Conservation (phyloP, 2,113 vertebrate genomes). For the Megaptera novaeangliae region DNA sequence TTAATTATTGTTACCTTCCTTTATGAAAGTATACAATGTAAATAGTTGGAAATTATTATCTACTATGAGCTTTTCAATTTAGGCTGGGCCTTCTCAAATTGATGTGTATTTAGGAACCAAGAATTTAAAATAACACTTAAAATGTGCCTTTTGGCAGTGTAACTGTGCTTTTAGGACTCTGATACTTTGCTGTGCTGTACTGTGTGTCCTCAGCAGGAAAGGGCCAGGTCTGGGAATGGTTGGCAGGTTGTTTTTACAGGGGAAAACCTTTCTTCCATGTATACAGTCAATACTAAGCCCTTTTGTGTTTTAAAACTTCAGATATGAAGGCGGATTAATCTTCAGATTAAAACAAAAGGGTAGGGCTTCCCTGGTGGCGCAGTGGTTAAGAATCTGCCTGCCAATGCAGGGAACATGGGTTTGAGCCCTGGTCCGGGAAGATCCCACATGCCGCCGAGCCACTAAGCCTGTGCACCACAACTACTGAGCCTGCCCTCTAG, state of each 20-base stretch:
- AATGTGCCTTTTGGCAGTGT: not conserved
- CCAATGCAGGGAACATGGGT: too few relatives aligned
- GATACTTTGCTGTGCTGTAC: not conserved
- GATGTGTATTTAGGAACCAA: not conserved
- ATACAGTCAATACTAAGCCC: not conserved
- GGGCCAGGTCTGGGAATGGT: not conserved
- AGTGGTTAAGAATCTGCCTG: too few relatives aligned
- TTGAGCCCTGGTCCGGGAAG: too few relatives aligned
- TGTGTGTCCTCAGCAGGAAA: not conserved
- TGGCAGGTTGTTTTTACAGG: not conserved
- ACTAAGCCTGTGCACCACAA: too few relatives aligned
- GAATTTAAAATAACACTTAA: conserved; percentile 2
- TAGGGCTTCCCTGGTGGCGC: not conserved
- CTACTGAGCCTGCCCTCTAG: too few relatives aligned
- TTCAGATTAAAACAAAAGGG: not conserved
- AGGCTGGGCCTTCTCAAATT: not conserved
- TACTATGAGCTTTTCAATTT: not conserved
- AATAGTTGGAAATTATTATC: not conserved
- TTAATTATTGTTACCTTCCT: not conserved
- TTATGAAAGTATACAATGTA: not conserved
- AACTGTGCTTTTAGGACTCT: not conserved
- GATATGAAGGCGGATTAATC: not conserved
- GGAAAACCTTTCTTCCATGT: not conserved
- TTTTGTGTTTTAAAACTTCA: conserved; percentile 26
- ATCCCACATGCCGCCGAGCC: too few relatives aligned